These are phyloP conservation scores for Eulemur mongoz DNA, from an alignment of 2,797 vertebrate genomes.

Conservation along the genomic window DNA sequence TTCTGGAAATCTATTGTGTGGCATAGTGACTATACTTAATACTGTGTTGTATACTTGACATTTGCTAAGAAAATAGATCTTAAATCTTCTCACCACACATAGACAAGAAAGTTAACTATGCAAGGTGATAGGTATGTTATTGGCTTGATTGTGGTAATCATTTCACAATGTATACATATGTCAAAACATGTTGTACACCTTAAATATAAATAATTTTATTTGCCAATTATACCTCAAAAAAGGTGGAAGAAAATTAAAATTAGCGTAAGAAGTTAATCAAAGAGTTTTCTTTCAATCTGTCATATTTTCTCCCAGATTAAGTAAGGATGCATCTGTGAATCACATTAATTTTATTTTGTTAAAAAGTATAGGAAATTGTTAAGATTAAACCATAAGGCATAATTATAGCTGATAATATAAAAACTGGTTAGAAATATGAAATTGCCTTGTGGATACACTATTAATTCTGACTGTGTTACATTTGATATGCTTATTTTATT, in stretches of 20 bases:
- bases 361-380: conserved; percentile 5
- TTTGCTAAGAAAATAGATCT: neutral
- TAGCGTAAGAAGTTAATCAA: neutral
- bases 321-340: neutral
- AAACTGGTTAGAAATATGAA: neutral
- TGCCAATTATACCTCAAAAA: neutral
- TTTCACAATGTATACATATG: neutral
- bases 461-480: conserved; percentile 20
- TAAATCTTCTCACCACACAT: neutral
- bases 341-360: conserved; percentile 4
- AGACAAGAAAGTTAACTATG: neutral
- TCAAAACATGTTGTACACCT: neutral
- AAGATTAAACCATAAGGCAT: neutral
- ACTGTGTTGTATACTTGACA: neutral
- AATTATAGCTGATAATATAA: neutral
- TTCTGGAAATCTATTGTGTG: neutral
- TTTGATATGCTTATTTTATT: conserved; percentile 7
- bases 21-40: neutral
- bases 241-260: neutral
- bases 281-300: neutral
- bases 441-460: neutral
- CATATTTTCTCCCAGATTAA: neutral
- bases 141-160: neutral
- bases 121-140: neutral
- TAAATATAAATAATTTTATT: neutral